Evolutionary conservation across 2,797 vertebrate genomes (phyloP).

Genomic region (Notamacropus eugenii): DNA sequence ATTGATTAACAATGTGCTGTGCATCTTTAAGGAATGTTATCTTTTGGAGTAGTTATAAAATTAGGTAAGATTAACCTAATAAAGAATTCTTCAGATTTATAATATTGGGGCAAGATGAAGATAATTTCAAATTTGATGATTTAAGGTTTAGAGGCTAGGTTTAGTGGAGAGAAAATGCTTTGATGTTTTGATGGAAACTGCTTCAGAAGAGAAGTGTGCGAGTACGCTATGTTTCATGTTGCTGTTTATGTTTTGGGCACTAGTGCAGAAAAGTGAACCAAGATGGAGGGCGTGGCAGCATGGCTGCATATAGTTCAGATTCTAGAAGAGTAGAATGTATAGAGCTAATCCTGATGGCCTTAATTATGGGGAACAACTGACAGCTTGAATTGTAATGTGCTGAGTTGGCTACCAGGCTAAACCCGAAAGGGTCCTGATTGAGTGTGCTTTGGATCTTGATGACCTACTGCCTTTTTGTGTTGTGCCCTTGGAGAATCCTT

Average conservation of each 20-base stretch:
- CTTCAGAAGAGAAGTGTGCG: slow-evolving; percentile 3
- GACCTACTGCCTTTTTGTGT: slow-evolving; percentile 22
- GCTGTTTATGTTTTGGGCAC: slow-evolving; percentile 49
- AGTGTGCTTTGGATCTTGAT: slow-evolving; percentile 30
- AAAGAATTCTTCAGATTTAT: slow-evolving; percentile 47
- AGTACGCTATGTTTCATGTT: slow-evolving; percentile 38
- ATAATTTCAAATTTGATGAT: slow-evolving; percentile 29
- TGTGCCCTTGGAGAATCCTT: slow-evolving; percentile 27
- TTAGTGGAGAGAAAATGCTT: background rate
- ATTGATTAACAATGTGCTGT: slow-evolving; percentile 23
- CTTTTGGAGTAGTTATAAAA: background rate
- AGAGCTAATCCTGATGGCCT: slow-evolving; percentile 45
- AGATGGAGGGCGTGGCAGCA: slow-evolving; percentile 33
- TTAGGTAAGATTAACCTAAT: slow-evolving; percentile 30
- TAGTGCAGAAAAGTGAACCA: slow-evolving; percentile 52
- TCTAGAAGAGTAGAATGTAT: slow-evolving; percentile 51
- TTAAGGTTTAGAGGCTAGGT: slow-evolving; percentile 56
- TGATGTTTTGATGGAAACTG: slow-evolving; percentile 48
- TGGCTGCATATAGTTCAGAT: slow-evolving; percentile 60
- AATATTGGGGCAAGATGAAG: slow-evolving; percentile 26
- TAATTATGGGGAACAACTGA: slow-evolving; percentile 60
- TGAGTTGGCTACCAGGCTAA: slow-evolving; percentile 37
- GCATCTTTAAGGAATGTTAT: background rate
- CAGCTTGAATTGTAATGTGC: slow-evolving; percentile 52
- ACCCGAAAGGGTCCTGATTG: slow-evolving; percentile 1